phyloP scores from a whole-genome alignment of 2,113 vertebrate genomes.

The Pongo pygmaeus region DNA sequence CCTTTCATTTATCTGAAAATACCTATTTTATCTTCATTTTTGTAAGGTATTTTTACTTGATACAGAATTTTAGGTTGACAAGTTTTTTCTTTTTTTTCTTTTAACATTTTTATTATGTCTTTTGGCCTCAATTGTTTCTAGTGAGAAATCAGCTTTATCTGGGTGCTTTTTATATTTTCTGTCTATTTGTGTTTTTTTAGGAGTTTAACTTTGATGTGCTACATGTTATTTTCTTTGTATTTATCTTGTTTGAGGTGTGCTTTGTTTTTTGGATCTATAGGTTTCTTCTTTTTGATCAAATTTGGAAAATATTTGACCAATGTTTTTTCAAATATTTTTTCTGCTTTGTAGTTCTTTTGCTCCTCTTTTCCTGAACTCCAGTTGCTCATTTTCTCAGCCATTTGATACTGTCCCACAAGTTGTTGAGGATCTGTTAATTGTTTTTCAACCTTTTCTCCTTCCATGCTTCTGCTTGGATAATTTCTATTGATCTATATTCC shows the following conservation, averaged over 20 bases:
- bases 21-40: constrained; percentile 23
- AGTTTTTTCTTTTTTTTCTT: background rate
- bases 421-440: background rate
- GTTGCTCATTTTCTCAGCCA: background rate
- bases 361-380: background rate
- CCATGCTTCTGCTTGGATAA: background rate
- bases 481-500: background rate
- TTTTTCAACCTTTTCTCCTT: background rate
- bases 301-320: background rate
- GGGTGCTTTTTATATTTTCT: background rate
- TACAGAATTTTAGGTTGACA: background rate
- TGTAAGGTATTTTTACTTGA: background rate
- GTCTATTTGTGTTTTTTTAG: background rate
- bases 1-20: constrained; percentile 19
- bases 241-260: background rate
- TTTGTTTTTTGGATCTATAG: background rate
- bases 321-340: constrained; percentile 23
- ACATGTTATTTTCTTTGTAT: background rate
- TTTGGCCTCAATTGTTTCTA: background rate
- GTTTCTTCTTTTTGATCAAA: background rate
- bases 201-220: background rate
- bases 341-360: background rate
- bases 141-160: constrained; percentile 14
- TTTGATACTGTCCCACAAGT: background rate
- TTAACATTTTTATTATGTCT: background rate